phyloP scores from a whole-genome alignment of 2,113 vertebrate species.

The Eublepharis macularius region DNA sequence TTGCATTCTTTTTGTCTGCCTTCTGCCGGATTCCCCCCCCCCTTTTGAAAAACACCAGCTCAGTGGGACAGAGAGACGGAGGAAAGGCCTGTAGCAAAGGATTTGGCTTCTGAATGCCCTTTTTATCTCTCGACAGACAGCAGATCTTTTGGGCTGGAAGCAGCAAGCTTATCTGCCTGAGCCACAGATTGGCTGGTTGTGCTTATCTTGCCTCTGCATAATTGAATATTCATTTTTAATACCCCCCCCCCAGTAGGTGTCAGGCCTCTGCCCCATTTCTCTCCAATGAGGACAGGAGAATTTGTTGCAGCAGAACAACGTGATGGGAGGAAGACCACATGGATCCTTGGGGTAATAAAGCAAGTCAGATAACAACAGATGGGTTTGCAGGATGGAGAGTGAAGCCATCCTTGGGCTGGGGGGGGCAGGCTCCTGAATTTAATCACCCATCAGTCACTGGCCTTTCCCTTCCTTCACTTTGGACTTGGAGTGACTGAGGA shows the following conservation, averaged over 20 bases:
- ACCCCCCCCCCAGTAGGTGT: too few relatives aligned
- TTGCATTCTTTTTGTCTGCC: not conserved
- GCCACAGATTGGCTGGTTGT: constrained; percentile 63
- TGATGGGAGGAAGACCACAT: too few relatives aligned
- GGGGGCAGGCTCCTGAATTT: not conserved
- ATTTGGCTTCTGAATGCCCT: constrained; percentile 34
- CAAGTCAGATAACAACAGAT: not conserved
- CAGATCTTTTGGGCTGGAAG: constrained; percentile 46
- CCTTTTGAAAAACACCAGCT: not conserved
- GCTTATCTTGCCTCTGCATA: constrained; percentile 33
- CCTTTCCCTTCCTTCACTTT: not conserved
- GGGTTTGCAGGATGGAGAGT: not conserved
- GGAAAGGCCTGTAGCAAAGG: not conserved
- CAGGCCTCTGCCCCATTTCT: too few relatives aligned
- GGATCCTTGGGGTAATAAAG: not conserved
- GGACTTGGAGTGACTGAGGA: not conserved
- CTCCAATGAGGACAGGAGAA: too few relatives aligned
- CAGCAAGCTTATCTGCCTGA: constrained; percentile 62
- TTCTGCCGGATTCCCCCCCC: not conserved
- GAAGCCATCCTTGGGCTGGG: not conserved
- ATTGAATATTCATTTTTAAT: constrained; percentile 64
- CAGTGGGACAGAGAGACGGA: too few relatives aligned
- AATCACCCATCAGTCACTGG: not conserved
- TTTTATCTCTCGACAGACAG: constrained; percentile 69
- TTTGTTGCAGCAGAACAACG: not conserved